These are phyloP conservation scores for Endotricha flammealis DNA, from an alignment of 2,888 invertebrate genomes.

Conservation along the genomic window DNA sequence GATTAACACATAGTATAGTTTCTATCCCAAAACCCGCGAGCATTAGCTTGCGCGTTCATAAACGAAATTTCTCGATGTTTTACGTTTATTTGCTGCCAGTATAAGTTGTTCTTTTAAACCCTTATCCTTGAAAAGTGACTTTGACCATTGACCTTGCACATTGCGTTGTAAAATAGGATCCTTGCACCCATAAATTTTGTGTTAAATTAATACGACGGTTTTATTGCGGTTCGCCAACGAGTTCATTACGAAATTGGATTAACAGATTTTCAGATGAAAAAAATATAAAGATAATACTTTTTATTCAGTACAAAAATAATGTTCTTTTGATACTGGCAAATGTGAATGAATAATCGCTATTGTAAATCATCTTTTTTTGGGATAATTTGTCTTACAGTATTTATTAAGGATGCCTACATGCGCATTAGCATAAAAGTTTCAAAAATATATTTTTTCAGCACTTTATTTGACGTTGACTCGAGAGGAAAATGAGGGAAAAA, in stretches of 20 bases:
- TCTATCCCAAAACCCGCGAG: no score
- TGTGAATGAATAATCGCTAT: no score
- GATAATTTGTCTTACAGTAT: no score
- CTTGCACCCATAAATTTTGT: constrained; percentile 23
- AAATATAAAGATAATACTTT: not conserved
- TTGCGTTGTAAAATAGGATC: constrained; percentile 16
- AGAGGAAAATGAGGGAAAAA: no score
- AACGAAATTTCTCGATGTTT: no score
- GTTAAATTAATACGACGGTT: constrained; percentile 20
- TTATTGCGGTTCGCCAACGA: constrained; percentile 14
- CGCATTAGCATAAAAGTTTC: no score
- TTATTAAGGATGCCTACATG: no score
- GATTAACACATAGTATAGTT: no score
- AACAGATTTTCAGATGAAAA: constrained; percentile 4
- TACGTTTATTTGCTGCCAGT: constrained; percentile 13
- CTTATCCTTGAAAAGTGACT: constrained; percentile 20
- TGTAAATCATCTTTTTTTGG: no score
- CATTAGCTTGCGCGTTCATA: no score
- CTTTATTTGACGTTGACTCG: no score
- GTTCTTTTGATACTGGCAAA: not conserved
- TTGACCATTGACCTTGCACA: constrained; percentile 17
- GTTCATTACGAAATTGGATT: constrained; percentile 18
- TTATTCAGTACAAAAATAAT: not conserved
- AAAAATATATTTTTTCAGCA: no score
- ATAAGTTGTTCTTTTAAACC: constrained; percentile 6